phyloP scores from a whole-genome alignment of 37 sponge, comb jelly and placozoan species.

The Halichondria panicea region DNA sequence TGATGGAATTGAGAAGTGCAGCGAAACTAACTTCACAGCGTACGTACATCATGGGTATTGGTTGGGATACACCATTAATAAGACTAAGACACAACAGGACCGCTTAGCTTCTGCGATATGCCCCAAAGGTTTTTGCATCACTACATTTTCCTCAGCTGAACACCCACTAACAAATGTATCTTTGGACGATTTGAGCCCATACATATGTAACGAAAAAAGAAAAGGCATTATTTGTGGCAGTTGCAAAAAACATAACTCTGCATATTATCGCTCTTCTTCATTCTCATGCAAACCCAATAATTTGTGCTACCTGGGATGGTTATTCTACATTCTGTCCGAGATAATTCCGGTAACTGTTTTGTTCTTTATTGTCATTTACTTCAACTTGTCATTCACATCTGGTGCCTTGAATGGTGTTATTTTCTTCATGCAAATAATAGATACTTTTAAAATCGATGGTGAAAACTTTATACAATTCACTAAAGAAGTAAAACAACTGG shows the following conservation, averaged over 20 bases:
- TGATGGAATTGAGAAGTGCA: too few species aligned
- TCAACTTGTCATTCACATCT: slow-evolving; percentile 40
- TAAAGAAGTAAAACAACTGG: not conserved
- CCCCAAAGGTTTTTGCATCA: too few species aligned
- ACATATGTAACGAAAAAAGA: too few species aligned
- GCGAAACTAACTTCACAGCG: too few species aligned
- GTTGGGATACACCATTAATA: too few species aligned
- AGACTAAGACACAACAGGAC: too few species aligned
- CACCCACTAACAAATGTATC: too few species aligned
- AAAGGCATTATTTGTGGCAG: slow-evolving; percentile 26
- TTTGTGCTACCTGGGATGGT: slow-evolving; percentile 19
- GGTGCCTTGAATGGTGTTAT: slow-evolving; percentile 40
- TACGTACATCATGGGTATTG: too few species aligned
- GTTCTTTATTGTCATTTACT: slow-evolving; percentile 7
- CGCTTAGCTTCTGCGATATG: too few species aligned
- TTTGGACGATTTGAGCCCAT: too few species aligned
- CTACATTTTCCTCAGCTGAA: too few species aligned
- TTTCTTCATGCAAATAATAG: slow-evolving; percentile 38
- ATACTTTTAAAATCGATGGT: slow-evolving; percentile 12
- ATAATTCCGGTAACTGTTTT: slow-evolving; percentile 41
- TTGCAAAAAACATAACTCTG: slow-evolving; percentile 8
- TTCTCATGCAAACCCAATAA: too few species aligned
- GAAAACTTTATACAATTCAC: not conserved
- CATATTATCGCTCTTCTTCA: slow-evolving; percentile 27
- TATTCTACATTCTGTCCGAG: slow-evolving; percentile 47